Base-by-base conservation (phyloP, 2,888 invertebrate genomes). In the Drosophila niveifrons region DNA sequence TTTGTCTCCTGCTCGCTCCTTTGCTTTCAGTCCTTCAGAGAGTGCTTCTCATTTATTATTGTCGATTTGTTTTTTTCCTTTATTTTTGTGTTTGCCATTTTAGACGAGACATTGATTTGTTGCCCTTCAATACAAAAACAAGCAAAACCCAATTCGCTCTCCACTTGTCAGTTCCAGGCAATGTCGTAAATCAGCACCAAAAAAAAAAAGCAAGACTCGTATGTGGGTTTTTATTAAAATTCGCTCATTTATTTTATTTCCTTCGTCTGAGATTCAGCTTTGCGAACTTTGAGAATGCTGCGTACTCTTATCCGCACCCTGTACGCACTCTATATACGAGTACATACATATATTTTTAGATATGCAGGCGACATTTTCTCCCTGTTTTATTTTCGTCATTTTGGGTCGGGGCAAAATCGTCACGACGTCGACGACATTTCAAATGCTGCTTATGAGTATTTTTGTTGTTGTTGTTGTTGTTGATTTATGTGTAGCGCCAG, bases 21-120 rank as follows among this genome's bases (percentile, higher is more conserved):
- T 8, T 28, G 15, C 6, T 13, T 51, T 18, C 17, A 15, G 34
- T 36, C 28, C 47, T 41, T 47, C 34, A n/a, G 2, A n/a, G 2
- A 17, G 43, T 64, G 50, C 2, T 29, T 34, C 36, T 62, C 55
- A 66, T 66, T 63, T 66, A 63, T 66, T 56, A 56, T 46, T 63
- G 62, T 66, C 63, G 50, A 63, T 62, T 63, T 63, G 51, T 55
- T 66, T 41, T 17, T 23, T 23, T 23, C 23, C 23, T 6, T 23
- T 23, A 23, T 23, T 23, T 23, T 23, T 23, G 23, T 23, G 41
- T 52, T 34, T 61, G 53, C 29, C 58, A 58, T 58, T 65, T 66
- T 57, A 58, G 67, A 68, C 64, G 64, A 64, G 67, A 64, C 67
- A 67, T 68, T 68, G 64, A 68, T 68, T 68, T 58, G 68, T 68